These are phyloP conservation scores for Galaxea fascicularis DNA, from an alignment of 92 coral and sea anemone species.

Conservation along the genomic window DNA sequence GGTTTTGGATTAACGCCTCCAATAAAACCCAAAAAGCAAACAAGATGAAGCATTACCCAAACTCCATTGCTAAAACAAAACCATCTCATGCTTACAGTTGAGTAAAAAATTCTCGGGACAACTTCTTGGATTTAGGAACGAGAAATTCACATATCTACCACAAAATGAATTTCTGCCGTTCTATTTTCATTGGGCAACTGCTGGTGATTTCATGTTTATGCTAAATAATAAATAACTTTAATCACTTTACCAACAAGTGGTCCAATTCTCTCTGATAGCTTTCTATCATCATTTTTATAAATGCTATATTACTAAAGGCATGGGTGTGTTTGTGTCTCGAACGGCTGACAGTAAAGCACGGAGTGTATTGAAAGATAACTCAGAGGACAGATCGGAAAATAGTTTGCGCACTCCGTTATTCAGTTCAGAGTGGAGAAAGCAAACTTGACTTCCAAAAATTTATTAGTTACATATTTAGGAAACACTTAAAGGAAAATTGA, in stretches of 20 bases:
- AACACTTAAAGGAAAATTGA: too few species aligned
- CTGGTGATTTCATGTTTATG: slow-evolving; percentile 40
- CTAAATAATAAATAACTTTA: slow-evolving; percentile 38
- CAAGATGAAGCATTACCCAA: slow-evolving; percentile 11
- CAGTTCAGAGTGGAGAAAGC: not conserved
- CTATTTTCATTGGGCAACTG: not conserved
- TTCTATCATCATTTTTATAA: slow-evolving; percentile 28
- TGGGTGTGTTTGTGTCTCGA: not conserved
- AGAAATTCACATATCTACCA: not conserved
- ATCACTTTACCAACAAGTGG: slow-evolving; percentile 34
- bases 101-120: not conserved
- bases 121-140: not conserved
- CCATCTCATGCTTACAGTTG: slow-evolving; percentile 29
- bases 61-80: slow-evolving; percentile 18
- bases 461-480: too few species aligned
- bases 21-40: slow-evolving; percentile 31
- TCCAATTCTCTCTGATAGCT: slow-evolving; percentile 18
- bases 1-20: slow-evolving; percentile 56
- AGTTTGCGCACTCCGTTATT: not conserved
- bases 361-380: not conserved
- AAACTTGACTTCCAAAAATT: not conserved
- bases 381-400: not conserved
- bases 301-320: slow-evolving; percentile 12
- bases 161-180: not conserved
- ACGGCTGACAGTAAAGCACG: not conserved